Evolutionary conservation across 2,113 vertebrate species (phyloP).

Genomic region (Strix aluco): DNA sequence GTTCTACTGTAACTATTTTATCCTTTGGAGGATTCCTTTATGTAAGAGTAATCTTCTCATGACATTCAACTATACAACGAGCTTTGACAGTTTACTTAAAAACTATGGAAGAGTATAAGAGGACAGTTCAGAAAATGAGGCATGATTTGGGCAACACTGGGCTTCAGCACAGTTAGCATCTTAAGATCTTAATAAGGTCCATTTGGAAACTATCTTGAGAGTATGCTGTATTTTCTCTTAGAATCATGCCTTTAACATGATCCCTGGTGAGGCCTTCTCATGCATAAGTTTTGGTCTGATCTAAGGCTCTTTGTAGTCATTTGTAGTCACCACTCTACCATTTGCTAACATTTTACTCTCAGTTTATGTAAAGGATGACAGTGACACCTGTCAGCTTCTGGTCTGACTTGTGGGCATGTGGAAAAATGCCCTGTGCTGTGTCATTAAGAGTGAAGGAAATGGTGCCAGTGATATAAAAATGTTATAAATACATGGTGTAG

Average conservation of each 20-base stretch:
- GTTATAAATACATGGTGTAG: neutral
- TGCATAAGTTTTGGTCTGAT: neutral
- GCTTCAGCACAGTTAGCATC: neutral
- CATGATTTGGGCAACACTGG: neutral
- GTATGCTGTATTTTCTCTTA: neutral
- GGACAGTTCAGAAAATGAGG: neutral
- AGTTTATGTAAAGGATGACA: neutral
- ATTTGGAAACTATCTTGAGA: neutral
- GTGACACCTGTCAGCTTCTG: neutral
- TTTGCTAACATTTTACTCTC: neutral
- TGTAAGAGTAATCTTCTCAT: neutral
- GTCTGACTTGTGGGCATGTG: neutral
- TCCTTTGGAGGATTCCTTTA: neutral
- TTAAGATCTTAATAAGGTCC: neutral
- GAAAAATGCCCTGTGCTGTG: neutral
- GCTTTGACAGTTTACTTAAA: neutral
- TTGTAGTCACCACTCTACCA: neutral
- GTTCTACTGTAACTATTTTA: neutral
- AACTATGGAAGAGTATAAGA: neutral
- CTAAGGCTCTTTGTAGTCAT: neutral
- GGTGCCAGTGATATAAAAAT: neutral
- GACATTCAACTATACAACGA: neutral
- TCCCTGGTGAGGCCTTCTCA: neutral
- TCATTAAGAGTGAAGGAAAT: neutral
- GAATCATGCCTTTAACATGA: neutral